Evolutionary conservation across 2,113 vertebrate genomes (phyloP), one percentile per base, ranked within the genome.

Genomic region (Stigmatopora argus): DNA sequence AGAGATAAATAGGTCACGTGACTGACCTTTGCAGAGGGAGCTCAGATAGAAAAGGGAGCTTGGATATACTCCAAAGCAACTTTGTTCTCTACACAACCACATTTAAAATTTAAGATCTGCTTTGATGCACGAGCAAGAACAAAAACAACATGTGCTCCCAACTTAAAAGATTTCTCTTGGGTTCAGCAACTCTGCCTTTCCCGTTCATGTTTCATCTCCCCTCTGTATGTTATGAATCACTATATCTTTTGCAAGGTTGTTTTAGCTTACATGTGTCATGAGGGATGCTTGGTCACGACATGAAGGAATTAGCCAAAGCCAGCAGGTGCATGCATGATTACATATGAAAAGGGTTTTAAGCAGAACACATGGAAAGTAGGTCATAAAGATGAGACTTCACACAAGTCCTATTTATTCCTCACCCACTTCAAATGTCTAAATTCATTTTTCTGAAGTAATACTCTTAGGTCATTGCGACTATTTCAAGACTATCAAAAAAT

Each of bases 261-360:
- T 86, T 88, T 80, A 73, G 71, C 74, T 73, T 73, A 77, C 73
- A 26, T 68, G 84, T 83, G 78, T 84, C 81, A 75, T 69, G 6
- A 60, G 67, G 85, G 84, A 49, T 62, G 66, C 78, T 75, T 80
- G 82, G 83, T 81, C 77, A 65, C 68, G 46, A 78, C 35, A 59
- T 67, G 79, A 78, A 82, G 64, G 80, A 81, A 83, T 84, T 81
- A 80, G 76, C 70, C 23, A 7, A 62, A 56, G 69, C 78, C 82
- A 83, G 78, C 84, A 84, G 84, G 85, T 85, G 83, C 72, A 84
- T 81, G 83, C 73, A 83, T 85, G 82, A 86, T 85, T 88, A 85
- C 84, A 86, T 78, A 87, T 81, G 83, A 86, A 85, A 85, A 60
- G 71, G 46, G 60, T 55, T 69, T 81, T 78, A 78, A 75, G 72